phyloP scores from a whole-genome alignment of 2,113 vertebrate genomes.

The Oreochromis aureus region DNA sequence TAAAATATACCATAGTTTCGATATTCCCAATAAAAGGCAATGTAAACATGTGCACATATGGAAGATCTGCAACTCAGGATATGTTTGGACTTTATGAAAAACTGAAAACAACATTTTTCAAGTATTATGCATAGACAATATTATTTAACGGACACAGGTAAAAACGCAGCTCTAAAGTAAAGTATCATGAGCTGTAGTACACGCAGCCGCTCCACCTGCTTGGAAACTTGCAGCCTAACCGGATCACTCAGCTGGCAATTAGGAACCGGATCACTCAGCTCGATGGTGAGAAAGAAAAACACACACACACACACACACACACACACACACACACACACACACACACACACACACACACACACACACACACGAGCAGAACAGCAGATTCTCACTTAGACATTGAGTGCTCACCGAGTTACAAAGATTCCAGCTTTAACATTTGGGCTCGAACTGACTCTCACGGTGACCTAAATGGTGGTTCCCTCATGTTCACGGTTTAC shows the following conservation, averaged over 20 bases:
- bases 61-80: background rate
- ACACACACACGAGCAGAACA: background rate
- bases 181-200: background rate
- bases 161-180: background rate
- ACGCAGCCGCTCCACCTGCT: background rate
- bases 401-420: no score
- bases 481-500: background rate
- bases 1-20: background rate
- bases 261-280: background rate
- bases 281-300: background rate
- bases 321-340: no score
- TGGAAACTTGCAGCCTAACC: background rate
- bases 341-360: no score
- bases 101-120: background rate
- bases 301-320: no score
- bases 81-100: background rate
- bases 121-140: background rate
- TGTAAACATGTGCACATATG: background rate
- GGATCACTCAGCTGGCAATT: background rate
- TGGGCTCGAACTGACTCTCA: background rate
- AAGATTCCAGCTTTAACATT: background rate
- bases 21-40: background rate
- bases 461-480: background rate
- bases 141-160: background rate
- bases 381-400: background rate